Evolutionary conservation across 2,888 invertebrate species (phyloP).

Genomic region (Philhelius pedissequus): DNA sequence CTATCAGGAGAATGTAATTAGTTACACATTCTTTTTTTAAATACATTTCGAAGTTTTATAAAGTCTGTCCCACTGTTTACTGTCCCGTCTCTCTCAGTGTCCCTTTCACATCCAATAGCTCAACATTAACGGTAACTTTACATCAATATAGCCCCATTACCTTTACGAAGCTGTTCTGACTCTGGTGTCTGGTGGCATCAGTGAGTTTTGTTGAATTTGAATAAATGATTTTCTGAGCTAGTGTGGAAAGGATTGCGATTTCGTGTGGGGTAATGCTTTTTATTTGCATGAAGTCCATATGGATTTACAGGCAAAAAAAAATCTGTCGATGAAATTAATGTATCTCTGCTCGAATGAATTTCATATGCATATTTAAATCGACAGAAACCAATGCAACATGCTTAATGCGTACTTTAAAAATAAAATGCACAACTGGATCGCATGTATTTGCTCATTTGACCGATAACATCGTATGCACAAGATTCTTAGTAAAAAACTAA

Average conservation of each 20-base stretch:
- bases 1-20: no score
- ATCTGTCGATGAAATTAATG: background rate
- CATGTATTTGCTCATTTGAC: no score
- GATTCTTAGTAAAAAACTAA: no score
- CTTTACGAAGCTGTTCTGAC: background rate
- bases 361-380: no score
- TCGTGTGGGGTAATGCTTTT: background rate
- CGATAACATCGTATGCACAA: no score
- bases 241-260: background rate
- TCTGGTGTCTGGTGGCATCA: constrained; percentile 31
- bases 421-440: no score
- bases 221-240: constrained; percentile 58
- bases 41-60: rapidly evolving
- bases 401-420: no score
- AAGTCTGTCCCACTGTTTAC: background rate
- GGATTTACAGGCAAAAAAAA: background rate
- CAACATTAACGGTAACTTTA: background rate
- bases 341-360: no score
- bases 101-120: background rate
- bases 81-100: background rate
- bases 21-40: no score
- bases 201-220: constrained; percentile 57
- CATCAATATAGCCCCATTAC: background rate
- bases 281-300: background rate
- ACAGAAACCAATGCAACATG: no score